phyloP scores from a whole-genome alignment of 2,888 invertebrate genomes.

The Diarsia brunnea region DNA sequence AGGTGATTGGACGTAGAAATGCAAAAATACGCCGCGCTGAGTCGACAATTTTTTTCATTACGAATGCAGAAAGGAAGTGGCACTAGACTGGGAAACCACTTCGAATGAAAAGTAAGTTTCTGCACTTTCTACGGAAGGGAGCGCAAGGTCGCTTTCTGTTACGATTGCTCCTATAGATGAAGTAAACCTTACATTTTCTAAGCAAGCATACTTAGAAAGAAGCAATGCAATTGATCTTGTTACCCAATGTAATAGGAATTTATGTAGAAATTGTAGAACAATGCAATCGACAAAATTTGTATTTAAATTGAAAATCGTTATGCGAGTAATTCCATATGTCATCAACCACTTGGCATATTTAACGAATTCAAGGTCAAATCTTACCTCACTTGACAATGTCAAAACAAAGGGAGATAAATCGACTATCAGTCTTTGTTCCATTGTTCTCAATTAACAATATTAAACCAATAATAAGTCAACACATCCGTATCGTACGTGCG shows the following conservation, averaged over 20 bases:
- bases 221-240: neutral
- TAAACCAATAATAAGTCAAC: slow-evolving; percentile 50
- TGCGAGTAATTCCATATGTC: neutral
- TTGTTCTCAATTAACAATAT: slow-evolving; percentile 69
- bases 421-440: slow-evolving; percentile 69
- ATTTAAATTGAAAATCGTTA: slow-evolving; percentile 1
- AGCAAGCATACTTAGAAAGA: neutral
- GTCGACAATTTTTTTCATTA: slow-evolving; percentile 20
- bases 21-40: slow-evolving; percentile 10
- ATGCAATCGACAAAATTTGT: neutral
- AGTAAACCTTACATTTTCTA: neutral
- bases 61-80: slow-evolving; percentile 21
- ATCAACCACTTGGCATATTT: neutral
- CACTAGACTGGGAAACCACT: slow-evolving; percentile 4
- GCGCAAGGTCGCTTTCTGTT: slow-evolving; percentile 20
- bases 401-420: slow-evolving; percentile 63
- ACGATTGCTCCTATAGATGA: neutral
- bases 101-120: slow-evolving; percentile 12
- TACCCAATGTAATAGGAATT: neutral
- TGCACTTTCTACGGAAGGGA: slow-evolving; percentile 24
- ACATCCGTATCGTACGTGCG: slow-evolving; percentile 47
- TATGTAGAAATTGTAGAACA: neutral
- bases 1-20: slow-evolving; percentile 1
- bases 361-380: slow-evolving; percentile 23
- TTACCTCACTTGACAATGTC: slow-evolving; percentile 29